Base-by-base conservation (phyloP, 2,113 vertebrate genomes). In the Hassar affinis region DNA sequence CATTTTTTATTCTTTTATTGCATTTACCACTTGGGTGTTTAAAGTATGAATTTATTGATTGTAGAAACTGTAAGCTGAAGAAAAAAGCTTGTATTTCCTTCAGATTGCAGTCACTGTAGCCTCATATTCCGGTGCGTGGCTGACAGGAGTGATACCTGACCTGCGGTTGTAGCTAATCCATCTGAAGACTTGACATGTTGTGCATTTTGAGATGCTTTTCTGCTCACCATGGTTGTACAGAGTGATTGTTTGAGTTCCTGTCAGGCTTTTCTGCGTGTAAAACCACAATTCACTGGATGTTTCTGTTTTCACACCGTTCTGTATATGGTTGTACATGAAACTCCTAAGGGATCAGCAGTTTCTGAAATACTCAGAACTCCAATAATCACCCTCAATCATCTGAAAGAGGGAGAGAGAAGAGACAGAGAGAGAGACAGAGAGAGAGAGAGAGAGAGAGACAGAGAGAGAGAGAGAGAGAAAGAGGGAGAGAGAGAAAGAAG, bases 231-330 rank as follows among this genome's bases (percentile, higher is more conserved):
- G 69, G 25, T 17, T 49, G 45, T 49, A 74, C 2, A 17, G 42
- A 51, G 69, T 74, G 45, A 5, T 49, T 47, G 15, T 72, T 27
- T 72, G 69, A 17, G 25, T 74, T 74, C 69, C 69, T 74, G 45
- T 27, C 25, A 25, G 12, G 6, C 2, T 6, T 49, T 47, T 74
- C 69, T 74, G 25, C n/a, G 4, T 45, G 22, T 25, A 22, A 12
- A 68, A 68, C 33, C 2, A 3, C 15, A 2, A 7, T 33, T 68
- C 33, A 38, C 33, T 45, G n/a, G 45, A 74, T 14, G 20, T 49
- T 69, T 25, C 2, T n/a, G 14, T 5, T 30, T 17, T n/a, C 27
- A 75, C 72, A 52, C n/a, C 4, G 8, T 52, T 75, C 20, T 12
- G 51, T 33, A 74, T 17, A 54, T 5, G 18, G 74, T 11, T 54